Percentiles rank a stretch among this genome's conserved stretches.
Evolutionary conservation across 2,888 invertebrate genomes (phyloP).

Genomic region (Drosophila sordidapex): DNA sequence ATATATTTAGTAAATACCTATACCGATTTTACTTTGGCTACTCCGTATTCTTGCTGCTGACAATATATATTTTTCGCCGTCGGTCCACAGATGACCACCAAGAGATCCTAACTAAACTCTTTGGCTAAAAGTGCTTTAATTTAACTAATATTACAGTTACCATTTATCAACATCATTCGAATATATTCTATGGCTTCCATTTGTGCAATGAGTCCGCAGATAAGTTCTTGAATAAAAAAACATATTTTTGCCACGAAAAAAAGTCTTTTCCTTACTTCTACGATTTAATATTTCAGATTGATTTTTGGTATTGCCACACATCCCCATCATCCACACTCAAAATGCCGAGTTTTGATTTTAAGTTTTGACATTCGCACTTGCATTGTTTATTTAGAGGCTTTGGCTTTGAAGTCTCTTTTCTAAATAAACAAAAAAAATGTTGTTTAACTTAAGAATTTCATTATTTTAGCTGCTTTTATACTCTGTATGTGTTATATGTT

Average conservation of each 20-base stretch:
- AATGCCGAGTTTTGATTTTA: neutral
- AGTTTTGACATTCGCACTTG: neutral
- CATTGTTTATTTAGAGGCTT: neutral
- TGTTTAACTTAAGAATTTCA: neutral
- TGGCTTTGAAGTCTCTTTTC: neutral
- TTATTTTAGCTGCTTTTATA: neutral
- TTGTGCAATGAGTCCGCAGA: neutral
- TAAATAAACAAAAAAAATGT: neutral
- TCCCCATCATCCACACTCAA: neutral
- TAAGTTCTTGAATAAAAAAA: neutral
- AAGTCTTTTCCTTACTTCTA: rapidly evolving
- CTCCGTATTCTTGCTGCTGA: neutral
- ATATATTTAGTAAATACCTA: neutral
- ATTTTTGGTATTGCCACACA: neutral
- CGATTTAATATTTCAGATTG: neutral
- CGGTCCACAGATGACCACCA: neutral
- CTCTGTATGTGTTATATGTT: neutral
- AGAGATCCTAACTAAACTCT: neutral
- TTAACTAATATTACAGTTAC: neutral
- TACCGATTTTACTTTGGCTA: neutral
- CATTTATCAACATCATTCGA: neutral
- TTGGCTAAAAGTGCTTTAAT: neutral
- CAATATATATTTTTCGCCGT: neutral
- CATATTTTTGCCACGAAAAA: neutral
- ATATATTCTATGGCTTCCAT: neutral